phyloP scores from a whole-genome alignment of 2,113 vertebrate genomes.

The Oxygymnocypris stewartii region DNA sequence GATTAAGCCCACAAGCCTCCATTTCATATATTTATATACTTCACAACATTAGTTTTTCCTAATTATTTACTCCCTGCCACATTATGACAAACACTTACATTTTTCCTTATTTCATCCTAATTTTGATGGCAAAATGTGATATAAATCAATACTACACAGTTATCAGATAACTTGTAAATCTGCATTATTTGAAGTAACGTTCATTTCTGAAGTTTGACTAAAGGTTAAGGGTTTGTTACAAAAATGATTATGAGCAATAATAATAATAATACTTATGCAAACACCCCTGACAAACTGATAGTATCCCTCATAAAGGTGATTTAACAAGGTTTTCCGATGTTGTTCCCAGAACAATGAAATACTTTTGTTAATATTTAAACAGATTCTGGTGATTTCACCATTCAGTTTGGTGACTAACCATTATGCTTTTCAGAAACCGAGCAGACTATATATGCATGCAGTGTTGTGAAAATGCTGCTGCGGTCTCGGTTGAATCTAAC shows the following conservation, averaged over 20 bases:
- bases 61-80: too few species aligned
- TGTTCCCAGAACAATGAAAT: neutral
- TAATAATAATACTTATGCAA: neutral
- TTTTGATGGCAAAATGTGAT: too few species aligned
- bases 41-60: too few species aligned
- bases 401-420: neutral
- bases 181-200: neutral
- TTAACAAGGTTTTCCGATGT: neutral
- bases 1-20: too few species aligned
- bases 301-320: neutral
- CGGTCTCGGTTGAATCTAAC: slow-evolving; percentile 21
- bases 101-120: too few species aligned
- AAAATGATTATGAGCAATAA: neutral
- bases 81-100: too few species aligned
- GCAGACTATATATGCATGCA: neutral
- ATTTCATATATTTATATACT: too few species aligned
- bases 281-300: neutral
- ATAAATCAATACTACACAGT: too few species aligned
- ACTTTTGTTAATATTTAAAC: slow-evolving; percentile 26
- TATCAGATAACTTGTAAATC: neutral
- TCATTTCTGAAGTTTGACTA: neutral
- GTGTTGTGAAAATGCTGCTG: slow-evolving; percentile 1
- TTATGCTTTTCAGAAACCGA: neutral
- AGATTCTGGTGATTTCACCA: neutral
- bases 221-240: neutral